Percentiles rank a stretch among this genome's conserved stretches.
Evolutionary conservation across 1,140 invertebrate species (phyloP).

Genomic region (Lerema accius): DNA sequence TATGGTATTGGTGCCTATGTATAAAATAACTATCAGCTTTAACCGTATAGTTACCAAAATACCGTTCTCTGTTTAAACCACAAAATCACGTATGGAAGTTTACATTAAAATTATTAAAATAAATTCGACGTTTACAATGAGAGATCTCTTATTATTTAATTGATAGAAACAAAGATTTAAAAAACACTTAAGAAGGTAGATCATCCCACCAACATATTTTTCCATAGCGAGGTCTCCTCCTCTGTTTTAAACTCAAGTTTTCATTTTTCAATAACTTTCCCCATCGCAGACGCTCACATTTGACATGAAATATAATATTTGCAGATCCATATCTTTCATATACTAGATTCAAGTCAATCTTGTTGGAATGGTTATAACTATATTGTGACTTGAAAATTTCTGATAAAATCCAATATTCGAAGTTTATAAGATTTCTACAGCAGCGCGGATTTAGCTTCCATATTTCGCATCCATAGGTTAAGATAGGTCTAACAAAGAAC

Average conservation of each 20-base stretch:
- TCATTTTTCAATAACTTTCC: conserved; percentile 40
- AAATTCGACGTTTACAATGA: too few species aligned
- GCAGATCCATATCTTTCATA: conserved; percentile 38
- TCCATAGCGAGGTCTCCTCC: not conserved
- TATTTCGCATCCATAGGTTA: conserved; percentile 54
- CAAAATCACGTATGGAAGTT: too few species aligned
- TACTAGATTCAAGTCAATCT: conserved; percentile 25
- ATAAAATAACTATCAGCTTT: too few species aligned
- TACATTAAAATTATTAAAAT: too few species aligned
- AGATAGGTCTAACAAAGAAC: conserved; percentile 53
- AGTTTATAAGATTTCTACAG: conserved; percentile 41
- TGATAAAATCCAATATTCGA: conserved; percentile 40
- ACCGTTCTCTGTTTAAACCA: too few species aligned
- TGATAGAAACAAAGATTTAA: too few species aligned
- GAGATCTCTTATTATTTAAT: too few species aligned
- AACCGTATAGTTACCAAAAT: too few species aligned
- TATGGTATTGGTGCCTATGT: too few species aligned
- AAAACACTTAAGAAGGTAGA: too few species aligned
- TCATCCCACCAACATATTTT: conserved; percentile 38
- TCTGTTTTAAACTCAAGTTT: conserved; percentile 35
- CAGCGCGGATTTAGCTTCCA: conserved; percentile 41
- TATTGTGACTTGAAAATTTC: conserved; percentile 52
- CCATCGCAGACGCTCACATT: conserved; percentile 44
- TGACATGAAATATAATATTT: conserved; percentile 44
- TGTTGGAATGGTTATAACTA: conserved; percentile 38